Conservation (phyloP, 23 tunicate species). For the Ciona savignyi region DNA sequence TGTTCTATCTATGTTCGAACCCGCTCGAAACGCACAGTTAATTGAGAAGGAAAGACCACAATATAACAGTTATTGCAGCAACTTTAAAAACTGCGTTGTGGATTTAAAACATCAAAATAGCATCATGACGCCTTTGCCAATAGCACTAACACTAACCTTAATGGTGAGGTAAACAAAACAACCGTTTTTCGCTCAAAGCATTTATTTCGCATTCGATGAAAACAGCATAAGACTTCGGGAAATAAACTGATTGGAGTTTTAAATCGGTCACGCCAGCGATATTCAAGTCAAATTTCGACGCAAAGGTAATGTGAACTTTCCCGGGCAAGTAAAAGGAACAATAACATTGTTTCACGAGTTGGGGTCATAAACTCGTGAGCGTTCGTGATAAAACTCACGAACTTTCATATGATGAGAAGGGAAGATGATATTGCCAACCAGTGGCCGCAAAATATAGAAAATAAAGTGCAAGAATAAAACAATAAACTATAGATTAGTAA, state of each 20-base stretch:
- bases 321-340: not conserved
- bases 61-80: too few relatives aligned
- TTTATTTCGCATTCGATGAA: not conserved
- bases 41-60: too few relatives aligned
- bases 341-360: not conserved
- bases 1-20: too few relatives aligned
- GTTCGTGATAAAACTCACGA: not conserved
- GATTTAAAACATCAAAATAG: too few relatives aligned
- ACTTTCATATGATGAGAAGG: not conserved
- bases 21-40: too few relatives aligned
- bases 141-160: too few relatives aligned
- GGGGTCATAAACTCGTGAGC: not conserved
- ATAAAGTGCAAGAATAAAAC: not conserved
- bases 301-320: not conserved
- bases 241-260: too few relatives aligned
- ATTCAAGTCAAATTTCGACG: not conserved
- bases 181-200: not conserved
- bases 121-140: too few relatives aligned
- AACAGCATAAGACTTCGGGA: not conserved
- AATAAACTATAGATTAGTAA: constrained; percentile 59
- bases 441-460: not conserved
- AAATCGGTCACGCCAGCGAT: too few relatives aligned
- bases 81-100: too few relatives aligned
- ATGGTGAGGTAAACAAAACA: too few relatives aligned
- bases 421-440: not conserved